These are phyloP conservation scores for Masnerella sp. DNA, from an alignment of 2,888 invertebrate genomes.

Conservation along the genomic window DNA sequence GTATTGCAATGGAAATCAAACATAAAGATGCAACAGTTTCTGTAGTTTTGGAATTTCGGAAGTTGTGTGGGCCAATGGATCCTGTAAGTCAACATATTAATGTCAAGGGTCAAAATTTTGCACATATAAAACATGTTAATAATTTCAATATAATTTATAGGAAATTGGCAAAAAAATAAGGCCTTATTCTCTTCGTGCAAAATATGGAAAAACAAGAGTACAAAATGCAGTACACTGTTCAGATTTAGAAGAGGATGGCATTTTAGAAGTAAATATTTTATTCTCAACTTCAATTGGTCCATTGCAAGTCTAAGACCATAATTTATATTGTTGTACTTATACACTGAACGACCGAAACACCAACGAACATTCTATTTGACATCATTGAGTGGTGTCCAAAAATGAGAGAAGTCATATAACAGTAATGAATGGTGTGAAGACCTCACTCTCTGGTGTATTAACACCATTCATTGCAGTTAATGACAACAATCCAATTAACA, in stretches of 20 bases:
- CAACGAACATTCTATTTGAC: too few relatives aligned
- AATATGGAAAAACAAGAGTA: slow-evolving; percentile 89
- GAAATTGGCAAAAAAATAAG: slow-evolving; percentile 91
- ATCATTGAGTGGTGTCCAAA: too few relatives aligned
- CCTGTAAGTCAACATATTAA: slow-evolving; percentile 82
- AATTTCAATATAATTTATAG: slow-evolving; percentile 75
- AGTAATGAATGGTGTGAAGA: too few relatives aligned
- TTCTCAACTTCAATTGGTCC: slow-evolving; percentile 12
- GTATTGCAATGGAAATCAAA: slow-evolving; percentile 90
- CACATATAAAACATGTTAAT: too few relatives aligned
- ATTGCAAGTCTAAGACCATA: slow-evolving; percentile 1
- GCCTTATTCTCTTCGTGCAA: slow-evolving; percentile 90
- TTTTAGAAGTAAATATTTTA: slow-evolving; percentile 82
- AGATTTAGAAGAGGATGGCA: slow-evolving; percentile 92
- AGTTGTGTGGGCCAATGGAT: slow-evolving; percentile 92
- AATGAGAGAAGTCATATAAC: too few relatives aligned
- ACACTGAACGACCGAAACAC: neutral
- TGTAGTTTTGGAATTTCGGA: slow-evolving; percentile 86
- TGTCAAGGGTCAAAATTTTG: too few relatives aligned
- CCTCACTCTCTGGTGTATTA: too few relatives aligned
- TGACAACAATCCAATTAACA: too few relatives aligned
- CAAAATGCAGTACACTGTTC: slow-evolving; percentile 96
- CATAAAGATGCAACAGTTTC: slow-evolving; percentile 81
- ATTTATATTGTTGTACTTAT: slow-evolving; percentile 7
- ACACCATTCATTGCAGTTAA: too few relatives aligned